These are phyloP conservation scores for Trochalopteron elliotii DNA, from an alignment of 2,113 vertebrate species.

Conservation along the genomic window DNA sequence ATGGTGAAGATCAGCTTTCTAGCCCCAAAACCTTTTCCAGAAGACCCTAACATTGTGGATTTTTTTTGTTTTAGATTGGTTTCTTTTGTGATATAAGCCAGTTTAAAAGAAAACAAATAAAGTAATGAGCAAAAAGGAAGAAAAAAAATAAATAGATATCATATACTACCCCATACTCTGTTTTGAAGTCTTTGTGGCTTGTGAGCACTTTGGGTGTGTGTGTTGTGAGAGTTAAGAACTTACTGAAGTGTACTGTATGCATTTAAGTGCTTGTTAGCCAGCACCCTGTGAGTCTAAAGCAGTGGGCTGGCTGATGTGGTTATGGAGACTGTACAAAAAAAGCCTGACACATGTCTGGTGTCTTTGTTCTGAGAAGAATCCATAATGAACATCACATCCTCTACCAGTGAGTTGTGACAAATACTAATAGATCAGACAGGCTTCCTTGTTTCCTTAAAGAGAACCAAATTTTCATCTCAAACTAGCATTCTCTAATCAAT, in stretches of 20 bases:
- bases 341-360: neutral
- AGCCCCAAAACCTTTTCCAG: neutral
- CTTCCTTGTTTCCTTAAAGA: neutral
- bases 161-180: neutral
- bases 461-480: neutral
- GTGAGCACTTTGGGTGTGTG: neutral
- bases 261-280: neutral
- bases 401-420: neutral
- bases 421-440: neutral
- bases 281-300: neutral
- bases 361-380: neutral
- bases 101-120: neutral
- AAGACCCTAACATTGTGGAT: fast-evolving
- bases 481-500: neutral
- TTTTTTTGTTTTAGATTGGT: neutral
- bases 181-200: neutral
- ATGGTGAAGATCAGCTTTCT: neutral
- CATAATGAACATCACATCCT: fast-evolving
- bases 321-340: neutral
- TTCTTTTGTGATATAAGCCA: neutral
- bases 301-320: neutral
- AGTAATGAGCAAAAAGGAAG: fast-evolving
- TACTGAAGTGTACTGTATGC: neutral
- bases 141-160: fast-evolving
- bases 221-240: neutral